phyloP scores from a whole-genome alignment of 2,888 invertebrate genomes.

The Nomada ruficornis region DNA sequence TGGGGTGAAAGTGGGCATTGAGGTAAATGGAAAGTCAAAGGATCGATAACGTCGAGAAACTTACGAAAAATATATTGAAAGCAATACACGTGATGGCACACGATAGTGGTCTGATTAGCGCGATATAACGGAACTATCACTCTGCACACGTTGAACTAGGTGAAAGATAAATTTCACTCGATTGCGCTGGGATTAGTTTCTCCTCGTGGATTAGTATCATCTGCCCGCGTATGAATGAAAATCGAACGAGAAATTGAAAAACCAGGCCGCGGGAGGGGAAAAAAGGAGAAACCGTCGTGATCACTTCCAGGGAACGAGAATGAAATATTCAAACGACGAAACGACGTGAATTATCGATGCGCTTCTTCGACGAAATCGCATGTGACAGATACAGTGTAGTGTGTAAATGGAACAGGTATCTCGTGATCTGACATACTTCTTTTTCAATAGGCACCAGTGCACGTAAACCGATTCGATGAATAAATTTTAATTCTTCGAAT shows the following conservation, averaged over 20 bases:
- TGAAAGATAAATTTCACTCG: constrained; percentile 28
- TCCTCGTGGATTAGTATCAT: background rate
- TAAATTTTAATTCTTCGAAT: background rate
- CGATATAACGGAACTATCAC: constrained; percentile 36
- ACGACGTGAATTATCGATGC: constrained; percentile 48
- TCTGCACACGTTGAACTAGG: background rate
- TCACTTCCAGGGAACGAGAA: background rate
- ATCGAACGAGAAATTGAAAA: constrained; percentile 44
- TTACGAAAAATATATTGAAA: constrained; percentile 12
- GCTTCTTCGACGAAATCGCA: constrained; percentile 31
- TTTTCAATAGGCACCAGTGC: background rate
- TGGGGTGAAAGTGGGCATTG: background rate
- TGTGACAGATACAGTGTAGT: constrained; percentile 17
- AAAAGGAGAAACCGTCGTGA: constrained; percentile 32
- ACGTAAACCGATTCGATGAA: background rate
- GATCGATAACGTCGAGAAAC: constrained; percentile 29
- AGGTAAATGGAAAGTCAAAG: constrained; percentile 8
- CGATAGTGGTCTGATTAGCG: constrained; percentile 27
- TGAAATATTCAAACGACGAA: constrained; percentile 51
- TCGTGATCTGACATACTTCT: constrained; percentile 21
- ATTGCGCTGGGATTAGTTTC: constrained; percentile 27
- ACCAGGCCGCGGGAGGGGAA: constrained; percentile 24
- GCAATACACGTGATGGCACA: constrained; percentile 11
- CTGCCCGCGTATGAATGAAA: constrained; percentile 1
- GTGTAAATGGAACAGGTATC: constrained; percentile 43